Percentiles rank a stretch among this genome's conserved stretches.
phyloP scores from a whole-genome alignment of 2,888 invertebrate genomes.

The Girardia tigrina region DNA sequence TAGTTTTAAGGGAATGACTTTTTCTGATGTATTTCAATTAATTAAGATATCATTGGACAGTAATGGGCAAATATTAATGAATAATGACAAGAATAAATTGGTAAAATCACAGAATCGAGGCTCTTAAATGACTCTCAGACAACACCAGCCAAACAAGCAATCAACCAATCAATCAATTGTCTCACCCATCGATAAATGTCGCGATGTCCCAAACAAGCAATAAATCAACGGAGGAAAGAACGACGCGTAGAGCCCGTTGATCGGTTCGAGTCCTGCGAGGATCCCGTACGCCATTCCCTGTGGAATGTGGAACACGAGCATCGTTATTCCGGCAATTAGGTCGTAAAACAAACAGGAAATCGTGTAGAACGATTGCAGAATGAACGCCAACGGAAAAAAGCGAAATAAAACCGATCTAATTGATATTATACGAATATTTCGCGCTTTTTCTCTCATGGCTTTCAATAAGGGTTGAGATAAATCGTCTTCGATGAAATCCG shows the following conservation, averaged over 20 bases:
- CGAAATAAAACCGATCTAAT: not conserved
- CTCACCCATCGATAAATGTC: conserved; percentile 34
- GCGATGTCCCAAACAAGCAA: conserved; percentile 31
- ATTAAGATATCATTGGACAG: too few species aligned
- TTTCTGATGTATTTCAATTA: too few species aligned
- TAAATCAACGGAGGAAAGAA: conserved; percentile 33
- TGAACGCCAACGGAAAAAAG: not conserved
- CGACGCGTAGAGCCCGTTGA: conserved; percentile 36
- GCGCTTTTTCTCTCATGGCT: not conserved
- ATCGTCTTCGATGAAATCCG: not conserved
- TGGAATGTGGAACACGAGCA: conserved; percentile 31
- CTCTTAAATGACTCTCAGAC: too few species aligned
- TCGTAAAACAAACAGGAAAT: not conserved
- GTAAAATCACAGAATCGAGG: too few species aligned
- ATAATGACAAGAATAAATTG: too few species aligned
- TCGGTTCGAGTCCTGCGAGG: conserved; percentile 30
- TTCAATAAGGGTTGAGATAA: not conserved
- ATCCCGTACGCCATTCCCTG: conserved; percentile 33
- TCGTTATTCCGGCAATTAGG: conserved; percentile 30
- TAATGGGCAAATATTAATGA: too few species aligned
- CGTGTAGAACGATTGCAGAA: not conserved
- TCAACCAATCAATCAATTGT: too few species aligned
- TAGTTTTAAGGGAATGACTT: too few species aligned
- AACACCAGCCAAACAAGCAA: not conserved
- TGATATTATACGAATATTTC: too few species aligned